Conservation (phyloP, 2,113 vertebrate species). For the Calypte anna region DNA sequence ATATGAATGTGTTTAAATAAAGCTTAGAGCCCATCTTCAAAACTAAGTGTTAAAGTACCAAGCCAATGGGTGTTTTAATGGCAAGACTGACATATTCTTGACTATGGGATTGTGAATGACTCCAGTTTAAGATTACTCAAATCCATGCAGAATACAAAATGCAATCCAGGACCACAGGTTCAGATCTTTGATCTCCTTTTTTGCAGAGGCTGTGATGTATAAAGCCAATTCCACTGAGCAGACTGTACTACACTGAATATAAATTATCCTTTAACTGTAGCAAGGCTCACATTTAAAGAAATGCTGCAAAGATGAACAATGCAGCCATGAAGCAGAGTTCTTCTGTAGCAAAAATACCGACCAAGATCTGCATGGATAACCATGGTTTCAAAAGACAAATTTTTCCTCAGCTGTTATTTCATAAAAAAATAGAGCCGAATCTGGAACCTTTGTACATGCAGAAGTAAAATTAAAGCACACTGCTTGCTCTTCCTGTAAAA, state of each 20-base stretch:
- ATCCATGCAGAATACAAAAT: constrained; percentile 67
- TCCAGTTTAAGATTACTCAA: constrained; percentile 33
- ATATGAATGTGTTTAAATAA: not conserved
- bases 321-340: constrained; percentile 31
- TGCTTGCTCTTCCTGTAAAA: not conserved
- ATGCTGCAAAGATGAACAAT: constrained; percentile 54
- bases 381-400: not conserved
- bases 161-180: constrained; percentile 62
- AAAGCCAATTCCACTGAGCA: constrained; percentile 76
- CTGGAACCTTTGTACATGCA: not conserved
- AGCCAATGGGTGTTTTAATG: constrained; percentile 13
- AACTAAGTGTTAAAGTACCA: not conserved
- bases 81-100: constrained; percentile 8
- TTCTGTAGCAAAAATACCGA: constrained; percentile 27
- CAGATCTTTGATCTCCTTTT: constrained; percentile 76
- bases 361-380: constrained; percentile 29
- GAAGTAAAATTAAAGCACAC: not conserved
- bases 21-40: not conserved
- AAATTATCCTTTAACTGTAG: constrained; percentile 72
- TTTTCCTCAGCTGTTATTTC: not conserved
- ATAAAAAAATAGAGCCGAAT: not conserved
- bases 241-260: constrained; percentile 70
- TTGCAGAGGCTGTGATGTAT: constrained; percentile 70
- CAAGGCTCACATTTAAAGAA: constrained; percentile 52
- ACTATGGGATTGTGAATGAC: constrained; percentile 2